Evolutionary conservation across 2,797 vertebrate genomes (phyloP), one percentile per base, ranked within the genome.

Genomic region (Tauraco hartlaubi): DNA sequence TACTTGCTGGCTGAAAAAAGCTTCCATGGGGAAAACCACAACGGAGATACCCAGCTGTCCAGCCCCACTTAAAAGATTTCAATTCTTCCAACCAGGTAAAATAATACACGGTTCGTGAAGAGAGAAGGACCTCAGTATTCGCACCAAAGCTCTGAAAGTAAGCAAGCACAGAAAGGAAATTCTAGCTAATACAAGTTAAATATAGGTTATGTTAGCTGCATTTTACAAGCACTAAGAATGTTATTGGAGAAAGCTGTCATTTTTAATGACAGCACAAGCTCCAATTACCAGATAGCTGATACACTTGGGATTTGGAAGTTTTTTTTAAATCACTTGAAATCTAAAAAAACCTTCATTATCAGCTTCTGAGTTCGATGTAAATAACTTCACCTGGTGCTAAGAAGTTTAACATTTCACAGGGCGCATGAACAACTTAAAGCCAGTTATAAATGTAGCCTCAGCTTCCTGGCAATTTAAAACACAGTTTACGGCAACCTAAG

Each of bases 241-340:
- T 97, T 97, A 98, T 97, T 97, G 97, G 98, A 98, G 97, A 98
- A 98, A 98, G 97, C 98, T 98, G 98, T 98, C 98, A 98, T 97
- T 98, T 98, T 97, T 98, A 98, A 98, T 97, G 98, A 98, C 97
- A 98, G 98, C 98, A 97, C 97, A 97, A 98, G 97, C 98, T 97
- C 98, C 98, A 98, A 98, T 98, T 98, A 98, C 98, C 97, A 95
- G 96, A 96, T 95, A 91, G 95, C 96, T 94, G 95, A 98, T 98
- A 96, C 98, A 89, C 98, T 94, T 76, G 98, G 98, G 98, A 98
- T 94, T 94, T 93, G 92, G 90, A 85, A 94, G 79, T 46, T 97
- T 98, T 98, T 96, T 92, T 78, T 59, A 97, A 97, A 96, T 92
- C 94, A 97, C 97, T 98, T 96, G 94, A 97, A 95, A 97, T 97